Evolutionary conservation across 2,797 vertebrate species (phyloP).

Genomic region (Alcedo atthis): DNA sequence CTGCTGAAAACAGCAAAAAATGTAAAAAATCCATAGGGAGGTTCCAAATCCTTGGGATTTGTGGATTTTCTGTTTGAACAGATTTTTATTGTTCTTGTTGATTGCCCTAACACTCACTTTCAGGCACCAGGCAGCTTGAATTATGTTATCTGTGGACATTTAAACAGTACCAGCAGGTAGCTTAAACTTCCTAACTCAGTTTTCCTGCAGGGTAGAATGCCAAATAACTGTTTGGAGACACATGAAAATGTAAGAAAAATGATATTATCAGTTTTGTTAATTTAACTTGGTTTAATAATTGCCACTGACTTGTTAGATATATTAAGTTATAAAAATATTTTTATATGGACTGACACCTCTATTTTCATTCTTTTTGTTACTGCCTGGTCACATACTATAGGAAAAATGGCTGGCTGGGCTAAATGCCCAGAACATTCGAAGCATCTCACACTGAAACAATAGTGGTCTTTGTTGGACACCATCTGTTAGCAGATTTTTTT

Average conservation of each 20-base stretch:
- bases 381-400: slow-evolving; percentile 82
- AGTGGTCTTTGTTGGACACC: slow-evolving; percentile 84
- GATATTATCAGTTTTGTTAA: slow-evolving; percentile 76
- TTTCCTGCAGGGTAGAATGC: slow-evolving; percentile 14
- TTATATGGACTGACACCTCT: slow-evolving; percentile 79
- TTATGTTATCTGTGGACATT: slow-evolving; percentile 66
- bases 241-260: slow-evolving; percentile 43
- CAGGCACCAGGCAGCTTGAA: slow-evolving; percentile 52
- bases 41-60: slow-evolving; percentile 60
- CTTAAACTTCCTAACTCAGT: slow-evolving; percentile 52
- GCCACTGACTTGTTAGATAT: slow-evolving; percentile 77
- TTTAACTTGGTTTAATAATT: slow-evolving; percentile 73
- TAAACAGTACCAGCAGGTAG: slow-evolving; percentile 65
- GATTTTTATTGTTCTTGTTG: slow-evolving; percentile 68
- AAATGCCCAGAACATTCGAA: slow-evolving; percentile 81
- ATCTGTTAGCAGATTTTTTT: slow-evolving; percentile 78
- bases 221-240: slow-evolving; percentile 53
- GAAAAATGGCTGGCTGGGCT: slow-evolving; percentile 84
- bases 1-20: slow-evolving; percentile 58
- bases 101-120: slow-evolving; percentile 56
- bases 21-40: slow-evolving; percentile 49
- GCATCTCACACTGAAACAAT: slow-evolving; percentile 85
- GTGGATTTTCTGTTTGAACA: slow-evolving; percentile 62
- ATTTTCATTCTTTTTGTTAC: slow-evolving; percentile 80
- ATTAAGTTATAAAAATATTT: slow-evolving; percentile 81